Base-by-base conservation (phyloP, 2,113 vertebrate species). In the Antechinus stuartii region DNA sequence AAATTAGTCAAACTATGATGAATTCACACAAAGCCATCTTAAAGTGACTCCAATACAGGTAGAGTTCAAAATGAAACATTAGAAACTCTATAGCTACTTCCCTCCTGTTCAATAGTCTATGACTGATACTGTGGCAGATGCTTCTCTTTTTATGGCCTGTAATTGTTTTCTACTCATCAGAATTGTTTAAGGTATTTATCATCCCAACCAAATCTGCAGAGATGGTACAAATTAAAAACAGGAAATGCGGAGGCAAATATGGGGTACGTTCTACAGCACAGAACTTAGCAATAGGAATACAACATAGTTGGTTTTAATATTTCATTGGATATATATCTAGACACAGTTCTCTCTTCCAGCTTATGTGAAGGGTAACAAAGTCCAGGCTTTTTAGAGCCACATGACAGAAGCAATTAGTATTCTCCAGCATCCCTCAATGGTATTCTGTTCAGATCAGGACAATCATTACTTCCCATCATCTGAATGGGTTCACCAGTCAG, bases 1-100 rank as follows among this genome's bases (percentile, higher is more conserved):
- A 96, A 95, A 96, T 96, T 94, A 57, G 76, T 91, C 47, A 94
- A 93, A 94, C 93, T 93, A 56, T 93, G 53, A 92, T 91, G 55
- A 94, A 96, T 93, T 57, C 56, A 91, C 91, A 95, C 55, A 96
- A 96, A 95, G 16, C 27, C 95, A 96, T 95, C 8, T 0, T 84
- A 94, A 96, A 95, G 54, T 97, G 68, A 95, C 94, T 96, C 53
- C 26, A 52, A 54, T 89, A 23, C 26, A 96, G 61, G 50, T 92
- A 96, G 49, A 3, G 89, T 96, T 96, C 61, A 90, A 92, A 90
- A 97, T 61, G 95, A 94, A 96, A 93, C 91, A 56, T 90, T 94
- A 61, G 27, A 4, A 24, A 46, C 46, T 91, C 56, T 91, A 14
- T 84, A 84, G 68, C n/a, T 84, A 42, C 68, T 84, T 84, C 68